Conservation (phyloP, 2,113 vertebrate species). For the Hirundichthys speculiger region DNA sequence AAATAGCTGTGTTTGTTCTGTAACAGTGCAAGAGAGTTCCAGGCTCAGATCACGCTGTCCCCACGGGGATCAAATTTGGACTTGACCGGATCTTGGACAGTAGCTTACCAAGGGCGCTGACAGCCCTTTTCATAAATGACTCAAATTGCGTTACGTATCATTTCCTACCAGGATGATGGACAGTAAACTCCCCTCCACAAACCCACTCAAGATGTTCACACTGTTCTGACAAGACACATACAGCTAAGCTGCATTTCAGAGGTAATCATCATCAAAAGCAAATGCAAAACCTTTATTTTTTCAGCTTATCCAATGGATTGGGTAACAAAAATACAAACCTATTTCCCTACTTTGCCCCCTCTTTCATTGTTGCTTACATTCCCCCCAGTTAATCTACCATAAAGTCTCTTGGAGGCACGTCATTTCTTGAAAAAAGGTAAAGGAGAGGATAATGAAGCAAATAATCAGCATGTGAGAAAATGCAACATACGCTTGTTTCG, state of each 20-base stretch:
- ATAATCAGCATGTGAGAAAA: constrained; percentile 28
- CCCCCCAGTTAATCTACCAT: constrained; percentile 48
- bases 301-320: constrained; percentile 11
- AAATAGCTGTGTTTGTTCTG: constrained; percentile 82
- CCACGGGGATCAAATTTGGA: constrained; percentile 80
- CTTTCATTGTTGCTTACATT: constrained; percentile 42
- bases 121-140: constrained; percentile 61
- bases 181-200: too few relatives aligned
- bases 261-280: constrained; percentile 12
- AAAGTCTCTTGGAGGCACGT: constrained; percentile 36
- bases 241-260: background rate
- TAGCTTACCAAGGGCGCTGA: constrained; percentile 56
- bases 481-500: constrained; percentile 28
- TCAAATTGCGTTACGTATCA: constrained; percentile 54
- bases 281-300: constrained; percentile 22
- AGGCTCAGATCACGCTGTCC: constrained; percentile 65
- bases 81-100: constrained; percentile 75
- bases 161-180: constrained; percentile 47
- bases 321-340: constrained; percentile 21
- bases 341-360: background rate
- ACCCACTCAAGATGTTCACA: constrained; percentile 27
- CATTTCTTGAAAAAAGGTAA: constrained; percentile 29
- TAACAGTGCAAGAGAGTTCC: constrained; percentile 53
- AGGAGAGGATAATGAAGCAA: constrained; percentile 22
- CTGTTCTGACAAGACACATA: constrained; percentile 19